phyloP scores from a whole-genome alignment of 2,113 vertebrate genomes.

The Chaetodon trifascialis region DNA sequence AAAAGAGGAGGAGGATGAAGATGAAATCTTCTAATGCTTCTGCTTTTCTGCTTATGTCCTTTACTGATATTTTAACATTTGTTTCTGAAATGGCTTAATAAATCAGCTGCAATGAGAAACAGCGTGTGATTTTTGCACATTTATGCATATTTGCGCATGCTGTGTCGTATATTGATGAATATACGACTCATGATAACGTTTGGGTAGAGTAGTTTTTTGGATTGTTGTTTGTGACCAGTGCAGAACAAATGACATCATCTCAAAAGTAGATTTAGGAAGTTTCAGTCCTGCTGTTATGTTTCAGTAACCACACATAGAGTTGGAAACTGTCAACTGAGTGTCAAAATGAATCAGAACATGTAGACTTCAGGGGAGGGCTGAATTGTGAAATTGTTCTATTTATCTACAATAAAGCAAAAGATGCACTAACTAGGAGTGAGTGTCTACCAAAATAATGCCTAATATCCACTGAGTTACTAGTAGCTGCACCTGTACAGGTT shows the following conservation, averaged over 20 bases:
- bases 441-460: background rate
- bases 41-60: background rate
- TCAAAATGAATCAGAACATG: background rate
- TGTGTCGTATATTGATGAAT: background rate
- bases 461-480: background rate
- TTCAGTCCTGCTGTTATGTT: background rate
- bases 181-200: background rate
- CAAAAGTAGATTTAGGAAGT: background rate
- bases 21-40: background rate
- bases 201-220: background rate
- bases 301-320: too few species aligned
- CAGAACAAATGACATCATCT: too few species aligned
- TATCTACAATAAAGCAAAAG: background rate
- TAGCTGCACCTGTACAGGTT: background rate
- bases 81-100: background rate
- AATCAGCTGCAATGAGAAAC: background rate
- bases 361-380: background rate
- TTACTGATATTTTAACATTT: background rate
- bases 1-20: constrained; percentile 9
- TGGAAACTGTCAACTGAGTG: too few species aligned
- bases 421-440: background rate
- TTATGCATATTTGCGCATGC: background rate
- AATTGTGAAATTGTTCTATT: too few species aligned
- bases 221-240: too few species aligned
- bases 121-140: background rate